Percentiles rank a stretch among this genome's conserved stretches.
These are phyloP conservation scores for Eulemur albifrons DNA, from an alignment of 2,797 vertebrate species.

Conservation along the genomic window DNA sequence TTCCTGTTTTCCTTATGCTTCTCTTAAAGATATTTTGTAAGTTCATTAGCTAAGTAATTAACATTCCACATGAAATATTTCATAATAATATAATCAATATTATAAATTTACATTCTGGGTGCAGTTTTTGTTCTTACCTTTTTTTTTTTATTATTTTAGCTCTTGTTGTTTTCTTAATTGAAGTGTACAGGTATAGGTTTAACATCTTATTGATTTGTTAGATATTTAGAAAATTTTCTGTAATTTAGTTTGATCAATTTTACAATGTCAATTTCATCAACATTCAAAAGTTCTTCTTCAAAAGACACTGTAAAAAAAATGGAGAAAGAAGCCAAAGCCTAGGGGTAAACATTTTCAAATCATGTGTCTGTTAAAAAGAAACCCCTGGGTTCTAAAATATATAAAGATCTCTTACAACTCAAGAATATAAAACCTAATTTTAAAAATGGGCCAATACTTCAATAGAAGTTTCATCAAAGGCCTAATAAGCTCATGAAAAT, in stretches of 20 bases:
- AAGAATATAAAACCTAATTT: background rate
- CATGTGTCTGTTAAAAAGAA: background rate
- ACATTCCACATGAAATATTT: background rate
- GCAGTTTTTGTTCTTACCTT: background rate
- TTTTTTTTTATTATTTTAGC: background rate
- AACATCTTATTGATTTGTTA: background rate
- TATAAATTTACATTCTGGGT: background rate
- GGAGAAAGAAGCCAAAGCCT: background rate
- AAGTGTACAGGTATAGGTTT: background rate
- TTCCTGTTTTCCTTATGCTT: background rate
- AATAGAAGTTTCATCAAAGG: background rate
- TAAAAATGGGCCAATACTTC: background rate
- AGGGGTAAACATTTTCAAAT: background rate
- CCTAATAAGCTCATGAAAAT: background rate
- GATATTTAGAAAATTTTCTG: background rate
- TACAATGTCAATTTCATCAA: background rate
- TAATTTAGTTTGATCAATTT: background rate
- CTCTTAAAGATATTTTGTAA: background rate
- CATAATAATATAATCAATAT: background rate
- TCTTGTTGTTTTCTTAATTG: background rate
- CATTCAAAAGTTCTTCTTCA: background rate
- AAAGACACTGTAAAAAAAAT: background rate
- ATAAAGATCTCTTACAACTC: background rate
- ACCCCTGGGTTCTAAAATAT: background rate
- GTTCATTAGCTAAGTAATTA: background rate